phyloP scores from a whole-genome alignment of 2,888 invertebrate genomes.

The Monochamus alternatus region DNA sequence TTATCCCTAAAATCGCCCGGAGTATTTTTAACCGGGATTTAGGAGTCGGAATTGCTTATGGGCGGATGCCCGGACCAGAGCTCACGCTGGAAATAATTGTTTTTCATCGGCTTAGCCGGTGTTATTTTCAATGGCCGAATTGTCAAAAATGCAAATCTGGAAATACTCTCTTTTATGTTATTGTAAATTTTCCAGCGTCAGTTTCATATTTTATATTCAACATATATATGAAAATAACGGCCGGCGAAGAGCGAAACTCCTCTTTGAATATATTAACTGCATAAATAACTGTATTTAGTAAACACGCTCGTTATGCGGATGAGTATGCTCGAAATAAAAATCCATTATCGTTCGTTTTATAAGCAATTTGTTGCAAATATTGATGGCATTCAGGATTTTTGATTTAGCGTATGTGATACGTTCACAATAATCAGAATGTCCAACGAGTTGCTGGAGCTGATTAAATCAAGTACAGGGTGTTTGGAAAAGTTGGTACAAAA shows the following conservation, averaged over 20 bases:
- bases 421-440: too few relatives aligned
- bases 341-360: neutral
- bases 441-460: too few relatives aligned
- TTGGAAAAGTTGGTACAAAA: too few relatives aligned
- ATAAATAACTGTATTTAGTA: conserved; percentile 4
- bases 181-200: conserved; percentile 10
- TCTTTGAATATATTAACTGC: conserved; percentile 17
- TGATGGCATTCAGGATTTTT: too few relatives aligned
- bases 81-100: conserved; percentile 21
- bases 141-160: conserved; percentile 31
- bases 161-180: conserved; percentile 26
- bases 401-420: too few relatives aligned
- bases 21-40: conserved; percentile 56
- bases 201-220: conserved; percentile 9
- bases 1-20: conserved; percentile 53
- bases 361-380: too few relatives aligned
- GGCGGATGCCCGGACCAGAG: neutral
- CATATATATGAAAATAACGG: conserved; percentile 1
- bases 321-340: neutral
- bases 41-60: conserved; percentile 22
- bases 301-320: neutral
- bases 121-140: conserved; percentile 11
- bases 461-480: too few relatives aligned
- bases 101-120: conserved; percentile 27
- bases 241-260: neutral